Conservation (phyloP, 2,888 invertebrate genomes). For the Nemurella pictetii region DNA sequence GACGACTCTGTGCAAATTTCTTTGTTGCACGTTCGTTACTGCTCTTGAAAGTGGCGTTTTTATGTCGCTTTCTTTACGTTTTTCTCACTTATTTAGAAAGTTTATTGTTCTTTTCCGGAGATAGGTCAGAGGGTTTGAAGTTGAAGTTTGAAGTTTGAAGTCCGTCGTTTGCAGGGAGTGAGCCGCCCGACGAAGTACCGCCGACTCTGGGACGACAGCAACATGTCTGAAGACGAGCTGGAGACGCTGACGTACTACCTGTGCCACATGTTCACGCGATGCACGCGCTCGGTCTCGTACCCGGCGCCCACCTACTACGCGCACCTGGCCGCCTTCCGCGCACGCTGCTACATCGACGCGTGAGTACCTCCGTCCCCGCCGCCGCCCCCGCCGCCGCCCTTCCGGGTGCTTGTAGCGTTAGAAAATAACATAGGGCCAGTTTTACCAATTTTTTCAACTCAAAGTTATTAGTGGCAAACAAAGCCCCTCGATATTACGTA, state of each 20-base stretch:
- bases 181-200: conserved; percentile 86
- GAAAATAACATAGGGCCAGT: not conserved
- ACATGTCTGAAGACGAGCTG: conserved; percentile 71
- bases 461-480: not conserved
- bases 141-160: too few relatives aligned
- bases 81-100: conserved; percentile 7
- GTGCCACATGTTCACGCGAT: conserved; percentile 84
- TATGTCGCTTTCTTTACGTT: not conserved
- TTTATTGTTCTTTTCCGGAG: not conserved
- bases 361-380: conserved; percentile 22
- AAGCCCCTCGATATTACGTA: too few relatives aligned
- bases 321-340: conserved; percentile 81
- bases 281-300: conserved; percentile 81
- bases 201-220: conserved; percentile 77
- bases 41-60: too few relatives aligned
- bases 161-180: conserved; percentile 72
- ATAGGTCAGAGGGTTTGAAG: not conserved
- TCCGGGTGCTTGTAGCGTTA: not conserved
- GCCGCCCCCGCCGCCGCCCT: not conserved
- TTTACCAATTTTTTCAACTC: not conserved
- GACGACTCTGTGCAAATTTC: too few relatives aligned
- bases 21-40: too few relatives aligned
- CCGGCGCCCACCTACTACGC: conserved; percentile 88
- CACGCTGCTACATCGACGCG: conserved; percentile 54
- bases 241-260: conserved; percentile 80